Evolutionary conservation across 2,888 invertebrate genomes (phyloP), one percentile per base, ranked within the genome.

Genomic region (Scelioninae gen. 1): DNA sequence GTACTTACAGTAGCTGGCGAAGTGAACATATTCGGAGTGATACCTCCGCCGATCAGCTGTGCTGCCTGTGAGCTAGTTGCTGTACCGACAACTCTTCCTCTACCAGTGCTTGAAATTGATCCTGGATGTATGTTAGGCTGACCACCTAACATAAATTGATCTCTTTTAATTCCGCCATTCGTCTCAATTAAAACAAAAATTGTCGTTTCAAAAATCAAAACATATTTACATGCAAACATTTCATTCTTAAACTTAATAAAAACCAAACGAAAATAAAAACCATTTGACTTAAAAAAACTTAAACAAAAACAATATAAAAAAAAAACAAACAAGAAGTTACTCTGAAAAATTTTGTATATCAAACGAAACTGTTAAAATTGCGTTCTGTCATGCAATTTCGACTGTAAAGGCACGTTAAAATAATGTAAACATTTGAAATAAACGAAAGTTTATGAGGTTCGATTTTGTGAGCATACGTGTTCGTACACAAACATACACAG

Each of bases 1-100:
- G 38, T 88, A 91, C 92, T 91, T 89, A 93, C 92, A 85, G 92
- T 92, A 38, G 92, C 90, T 51, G 92, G 92, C 40, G 93, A 93
- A 6, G 93, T 93, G 87, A 95, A 95, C 89, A 95, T 93, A 83
- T 95, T 94, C 16, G 96, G 95, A 69, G 95, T 95, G 86, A 96
- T 95, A 83, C 95, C 95, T 82, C 95, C 95, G 58, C 95, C 95
- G 83, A 95, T 95, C 69, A 94, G 92, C 89, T 94, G 94, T 56
- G 94, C 94, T 13, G 94, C 94, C 88, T 94, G 94, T 5, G 94
- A 94, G 38, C 94, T 94, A n/a, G 94, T 94, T 9, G 94, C 94
- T 72, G 94, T 94, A 82, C 93, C 94, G 49, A 93, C 93, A 11
- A 94, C 93, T 84, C 94, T 90, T 71, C 94, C 94, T 76, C 94